Evolutionary conservation across 2,888 invertebrate species (phyloP).

Genomic region (Synanthedon formicaeformis): DNA sequence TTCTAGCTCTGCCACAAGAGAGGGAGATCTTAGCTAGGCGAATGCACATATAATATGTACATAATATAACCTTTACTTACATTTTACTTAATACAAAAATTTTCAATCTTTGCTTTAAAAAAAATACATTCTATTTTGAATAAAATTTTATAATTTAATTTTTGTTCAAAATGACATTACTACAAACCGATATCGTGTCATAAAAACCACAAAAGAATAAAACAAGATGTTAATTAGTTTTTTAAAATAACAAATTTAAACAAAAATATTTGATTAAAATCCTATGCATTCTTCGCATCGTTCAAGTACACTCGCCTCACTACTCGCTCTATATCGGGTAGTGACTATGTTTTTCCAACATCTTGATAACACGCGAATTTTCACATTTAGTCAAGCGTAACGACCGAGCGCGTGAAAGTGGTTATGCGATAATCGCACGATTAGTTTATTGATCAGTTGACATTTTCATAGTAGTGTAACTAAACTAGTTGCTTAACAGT

Average conservation of each 20-base stretch:
- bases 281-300: background rate
- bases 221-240: no score
- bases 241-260: background rate
- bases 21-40: no score
- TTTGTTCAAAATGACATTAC: background rate
- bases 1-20: no score
- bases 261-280: background rate
- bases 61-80: no score
- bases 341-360: background rate
- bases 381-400: background rate
- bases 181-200: background rate
- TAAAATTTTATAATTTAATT: no score
- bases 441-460: background rate
- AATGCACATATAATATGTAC: no score
- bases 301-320: background rate
- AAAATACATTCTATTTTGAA: no score
- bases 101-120: no score
- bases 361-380: background rate
- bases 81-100: no score
- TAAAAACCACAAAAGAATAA: background rate
- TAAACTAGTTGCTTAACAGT: no score
- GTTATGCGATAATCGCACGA: background rate
- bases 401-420: background rate
- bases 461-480: no score
- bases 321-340: background rate